A percentile compares a stretch with the other conserved stretches of the same genome.
These are phyloP conservation scores for Centropristis striata DNA, from an alignment of 2,113 vertebrate genomes.

Conservation along the genomic window DNA sequence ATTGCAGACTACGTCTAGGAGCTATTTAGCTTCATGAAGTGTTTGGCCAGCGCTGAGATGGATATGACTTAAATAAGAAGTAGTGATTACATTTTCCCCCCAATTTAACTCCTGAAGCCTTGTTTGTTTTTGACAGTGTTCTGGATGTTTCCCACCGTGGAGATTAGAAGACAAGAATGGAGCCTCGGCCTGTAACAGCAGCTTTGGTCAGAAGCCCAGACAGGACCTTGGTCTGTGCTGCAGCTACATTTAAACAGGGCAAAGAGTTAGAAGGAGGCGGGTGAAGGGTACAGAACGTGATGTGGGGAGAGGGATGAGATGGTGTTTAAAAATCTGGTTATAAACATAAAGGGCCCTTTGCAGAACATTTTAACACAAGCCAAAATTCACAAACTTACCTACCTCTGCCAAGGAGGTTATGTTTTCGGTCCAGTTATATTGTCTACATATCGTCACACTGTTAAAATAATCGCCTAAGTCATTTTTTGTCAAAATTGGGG, in stretches of 20 bases:
- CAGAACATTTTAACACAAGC: not conserved
- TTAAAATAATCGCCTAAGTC: no score
- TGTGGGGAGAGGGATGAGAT: not conserved
- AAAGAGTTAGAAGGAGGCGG: not conserved
- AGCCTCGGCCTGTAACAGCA: not conserved
- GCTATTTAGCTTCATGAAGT: constrained; percentile 29
- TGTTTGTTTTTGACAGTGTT: constrained; percentile 56
- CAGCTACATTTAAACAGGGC: not conserved
- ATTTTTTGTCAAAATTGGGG: no score
- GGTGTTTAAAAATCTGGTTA: not conserved
- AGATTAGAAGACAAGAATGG: constrained; percentile 36
- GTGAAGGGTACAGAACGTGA: not conserved
- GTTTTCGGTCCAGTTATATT: no score
- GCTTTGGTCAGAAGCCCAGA: constrained; percentile 22
- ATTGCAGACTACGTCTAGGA: constrained; percentile 30
- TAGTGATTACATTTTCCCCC: constrained; percentile 53
- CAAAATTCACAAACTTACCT: not conserved
- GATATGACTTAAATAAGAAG: constrained; percentile 38
- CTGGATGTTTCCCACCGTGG: constrained; percentile 32
- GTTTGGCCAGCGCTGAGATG: constrained; percentile 17
- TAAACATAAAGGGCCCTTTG: not conserved
- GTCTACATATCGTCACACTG: no score
- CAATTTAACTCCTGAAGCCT: constrained; percentile 61
- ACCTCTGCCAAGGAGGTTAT: no score
- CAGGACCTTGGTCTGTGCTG: not conserved